phyloP scores from a whole-genome alignment of 1,140 invertebrate species.

The Pseudobourletiella spinata region DNA sequence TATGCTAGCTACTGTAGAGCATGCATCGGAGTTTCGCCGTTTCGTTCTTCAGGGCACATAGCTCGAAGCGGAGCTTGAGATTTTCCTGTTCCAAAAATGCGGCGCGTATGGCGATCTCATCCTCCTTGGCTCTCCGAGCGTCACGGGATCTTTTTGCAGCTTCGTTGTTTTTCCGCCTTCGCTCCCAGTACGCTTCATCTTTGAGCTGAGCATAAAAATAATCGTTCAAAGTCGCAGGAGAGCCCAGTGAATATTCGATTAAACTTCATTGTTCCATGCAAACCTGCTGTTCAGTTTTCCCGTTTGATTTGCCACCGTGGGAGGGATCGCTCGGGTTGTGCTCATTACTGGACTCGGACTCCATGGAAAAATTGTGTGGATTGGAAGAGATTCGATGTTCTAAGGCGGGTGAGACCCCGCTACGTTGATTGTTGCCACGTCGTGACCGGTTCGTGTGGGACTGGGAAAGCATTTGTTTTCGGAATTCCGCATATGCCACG shows the following conservation, averaged over 20 bases:
- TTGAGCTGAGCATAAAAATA: conserved; percentile 44
- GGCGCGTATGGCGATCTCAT: conserved; percentile 80
- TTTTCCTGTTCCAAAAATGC: conserved; percentile 78
- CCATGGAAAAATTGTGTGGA: neutral
- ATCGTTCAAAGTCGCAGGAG: too few relatives aligned
- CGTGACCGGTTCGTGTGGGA: conserved; percentile 39
- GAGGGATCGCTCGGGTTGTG: conserved; percentile 25
- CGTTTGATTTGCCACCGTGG: conserved; percentile 12
- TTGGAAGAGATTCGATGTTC: neutral
- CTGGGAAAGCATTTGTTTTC: conserved; percentile 54
- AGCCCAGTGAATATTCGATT: too few relatives aligned
- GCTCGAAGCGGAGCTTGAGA: conserved; percentile 53
- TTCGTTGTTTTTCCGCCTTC: conserved; percentile 85
- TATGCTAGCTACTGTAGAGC: conserved; percentile 42
- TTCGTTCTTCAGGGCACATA: conserved; percentile 53
- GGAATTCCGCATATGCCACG: conserved; percentile 53
- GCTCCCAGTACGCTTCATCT: conserved; percentile 76
- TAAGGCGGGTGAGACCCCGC: neutral
- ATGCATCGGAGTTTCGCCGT: conserved; percentile 49
- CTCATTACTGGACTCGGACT: conserved; percentile 16
- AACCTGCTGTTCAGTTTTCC: conserved; percentile 34
- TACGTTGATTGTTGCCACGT: conserved; percentile 5
- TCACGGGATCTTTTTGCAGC: conserved; percentile 91
- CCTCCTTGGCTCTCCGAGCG: conserved; percentile 76
- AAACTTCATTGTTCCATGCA: too few relatives aligned